These are phyloP conservation scores for Arctopsyche grandis DNA, from an alignment of 1,140 invertebrate genomes.

Conservation along the genomic window DNA sequence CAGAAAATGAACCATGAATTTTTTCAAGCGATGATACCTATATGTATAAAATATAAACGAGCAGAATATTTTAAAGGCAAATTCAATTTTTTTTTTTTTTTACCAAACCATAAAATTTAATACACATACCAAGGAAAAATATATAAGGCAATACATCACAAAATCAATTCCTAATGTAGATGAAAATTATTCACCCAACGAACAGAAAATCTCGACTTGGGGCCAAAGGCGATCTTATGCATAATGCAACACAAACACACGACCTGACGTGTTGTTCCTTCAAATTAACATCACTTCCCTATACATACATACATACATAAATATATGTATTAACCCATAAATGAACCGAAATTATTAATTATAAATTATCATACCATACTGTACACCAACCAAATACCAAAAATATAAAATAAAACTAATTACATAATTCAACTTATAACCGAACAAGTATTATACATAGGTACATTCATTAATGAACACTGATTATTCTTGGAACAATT, in stretches of 20 bases:
- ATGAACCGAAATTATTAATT: background rate
- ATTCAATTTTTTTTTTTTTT: too few species aligned
- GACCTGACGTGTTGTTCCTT: conserved; percentile 20
- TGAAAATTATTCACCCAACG: background rate
- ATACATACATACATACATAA: background rate
- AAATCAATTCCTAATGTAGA: background rate
- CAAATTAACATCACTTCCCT: background rate
- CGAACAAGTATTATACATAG: background rate
- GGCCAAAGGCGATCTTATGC: background rate
- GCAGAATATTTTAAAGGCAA: too few species aligned
- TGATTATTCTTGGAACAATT: too few species aligned
- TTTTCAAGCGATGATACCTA: too few species aligned
- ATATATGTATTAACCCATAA: background rate
- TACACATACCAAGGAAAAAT: too few species aligned
- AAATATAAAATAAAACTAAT: background rate
- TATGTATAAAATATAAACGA: too few species aligned
- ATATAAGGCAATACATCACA: too few species aligned
- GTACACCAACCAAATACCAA: background rate
- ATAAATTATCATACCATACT: background rate
- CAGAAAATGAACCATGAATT: too few species aligned
- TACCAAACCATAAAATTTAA: too few species aligned
- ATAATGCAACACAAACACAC: conserved; percentile 11
- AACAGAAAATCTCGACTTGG: conserved; percentile 6
- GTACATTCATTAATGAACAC: too few species aligned
- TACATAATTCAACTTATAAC: background rate